Evolutionary conservation across 2,113 vertebrate genomes (phyloP).

Genomic region (Cryptotis parvus): DNA sequence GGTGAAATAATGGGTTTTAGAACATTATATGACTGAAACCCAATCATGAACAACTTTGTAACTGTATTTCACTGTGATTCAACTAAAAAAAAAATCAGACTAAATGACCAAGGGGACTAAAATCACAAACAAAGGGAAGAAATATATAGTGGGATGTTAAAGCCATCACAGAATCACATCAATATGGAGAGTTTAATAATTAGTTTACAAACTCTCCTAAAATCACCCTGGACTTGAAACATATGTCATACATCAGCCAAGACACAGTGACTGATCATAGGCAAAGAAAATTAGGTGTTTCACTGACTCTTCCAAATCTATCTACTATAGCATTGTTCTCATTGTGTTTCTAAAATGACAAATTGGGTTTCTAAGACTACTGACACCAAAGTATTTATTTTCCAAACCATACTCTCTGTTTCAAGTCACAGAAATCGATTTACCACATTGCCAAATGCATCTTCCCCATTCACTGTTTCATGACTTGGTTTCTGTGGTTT

Average conservation of each 20-base stretch:
- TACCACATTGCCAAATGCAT: neutral
- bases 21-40: too few species aligned
- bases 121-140: too few species aligned
- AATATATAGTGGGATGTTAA: neutral
- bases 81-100: too few species aligned
- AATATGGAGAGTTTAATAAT: neutral
- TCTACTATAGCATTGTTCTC: neutral
- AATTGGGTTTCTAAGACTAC: neutral
- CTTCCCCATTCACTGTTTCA: neutral
- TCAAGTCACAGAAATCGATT: slow-evolving; percentile 5
- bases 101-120: too few species aligned
- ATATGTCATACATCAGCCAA: neutral
- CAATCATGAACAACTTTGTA: neutral
- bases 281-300: neutral
- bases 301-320: neutral
- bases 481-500: neutral
- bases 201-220: neutral
- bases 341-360: neutral
- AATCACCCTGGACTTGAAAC: neutral
- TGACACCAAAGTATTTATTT: neutral
- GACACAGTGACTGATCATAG: neutral
- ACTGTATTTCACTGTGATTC: too few species aligned
- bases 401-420: neutral
- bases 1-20: too few species aligned
- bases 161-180: neutral